phyloP scores from a whole-genome alignment of 1,140 invertebrate genomes.

The Parasteatoda tepidariorum region DNA sequence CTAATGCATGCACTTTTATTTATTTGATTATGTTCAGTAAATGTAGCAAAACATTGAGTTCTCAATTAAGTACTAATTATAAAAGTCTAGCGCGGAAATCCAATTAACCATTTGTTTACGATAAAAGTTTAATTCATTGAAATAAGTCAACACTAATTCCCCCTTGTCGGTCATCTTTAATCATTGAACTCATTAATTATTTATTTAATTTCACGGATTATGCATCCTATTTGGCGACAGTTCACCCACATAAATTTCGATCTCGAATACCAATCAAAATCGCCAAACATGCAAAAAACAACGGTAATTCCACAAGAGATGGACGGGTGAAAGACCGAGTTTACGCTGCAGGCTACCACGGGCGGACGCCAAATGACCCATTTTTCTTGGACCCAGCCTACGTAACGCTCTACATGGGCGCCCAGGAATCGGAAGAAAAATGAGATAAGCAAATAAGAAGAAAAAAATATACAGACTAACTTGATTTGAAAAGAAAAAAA shows the following conservation, averaged over 20 bases:
- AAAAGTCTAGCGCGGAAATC: too few relatives aligned
- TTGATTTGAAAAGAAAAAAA: too few relatives aligned
- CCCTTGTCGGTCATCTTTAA: neutral
- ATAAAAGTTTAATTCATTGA: neutral
- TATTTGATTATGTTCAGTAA: too few relatives aligned
- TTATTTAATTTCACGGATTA: neutral
- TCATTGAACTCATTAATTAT: neutral
- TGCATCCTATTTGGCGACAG: neutral
- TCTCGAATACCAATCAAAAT: too few relatives aligned
- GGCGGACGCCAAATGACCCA: conserved; percentile 7
- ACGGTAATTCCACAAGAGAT: neutral
- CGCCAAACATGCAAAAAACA: neutral
- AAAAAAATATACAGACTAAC: too few relatives aligned
- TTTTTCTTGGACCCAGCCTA: conserved; percentile 12
- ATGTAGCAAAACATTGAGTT: too few relatives aligned
- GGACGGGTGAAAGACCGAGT: conserved; percentile 27
- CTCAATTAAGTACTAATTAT: too few relatives aligned
- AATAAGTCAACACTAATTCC: neutral
- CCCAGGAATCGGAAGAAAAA: neutral
- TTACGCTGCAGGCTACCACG: conserved; percentile 5
- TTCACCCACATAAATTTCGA: too few relatives aligned
- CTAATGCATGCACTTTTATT: too few relatives aligned
- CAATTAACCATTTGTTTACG: too few relatives aligned
- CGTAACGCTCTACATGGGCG: neutral
- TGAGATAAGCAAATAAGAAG: too few relatives aligned